These are phyloP conservation scores for Dryoscopus gambensis DNA, from an alignment of 2,113 vertebrate genomes.

Conservation along the genomic window DNA sequence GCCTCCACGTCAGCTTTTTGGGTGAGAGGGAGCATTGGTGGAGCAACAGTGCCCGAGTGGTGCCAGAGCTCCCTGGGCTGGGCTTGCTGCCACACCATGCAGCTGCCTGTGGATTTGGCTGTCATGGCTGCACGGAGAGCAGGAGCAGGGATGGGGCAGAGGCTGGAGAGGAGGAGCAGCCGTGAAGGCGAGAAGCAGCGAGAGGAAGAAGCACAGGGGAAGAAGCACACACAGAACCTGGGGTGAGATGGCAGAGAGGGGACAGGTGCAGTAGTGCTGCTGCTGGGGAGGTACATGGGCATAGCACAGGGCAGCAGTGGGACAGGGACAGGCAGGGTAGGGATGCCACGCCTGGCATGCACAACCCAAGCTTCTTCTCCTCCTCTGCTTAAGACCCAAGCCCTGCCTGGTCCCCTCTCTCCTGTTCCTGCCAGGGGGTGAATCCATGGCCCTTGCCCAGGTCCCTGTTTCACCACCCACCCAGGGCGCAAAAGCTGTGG, in stretches of 20 bases:
- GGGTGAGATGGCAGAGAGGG: not conserved
- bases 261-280: not conserved
- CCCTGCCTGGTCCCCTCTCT: not conserved
- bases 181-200: rapidly evolving
- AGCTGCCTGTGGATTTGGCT: not conserved
- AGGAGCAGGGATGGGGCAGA: not conserved
- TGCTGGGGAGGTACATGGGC: not conserved
- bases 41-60: not conserved
- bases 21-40: not conserved
- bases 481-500: rapidly evolving
- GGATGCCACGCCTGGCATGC: rapidly evolving
- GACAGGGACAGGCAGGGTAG: not conserved
- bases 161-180: not conserved
- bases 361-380: not conserved
- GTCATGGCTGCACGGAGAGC: not conserved
- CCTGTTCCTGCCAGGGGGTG: not conserved
- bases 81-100: not conserved
- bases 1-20: not conserved
- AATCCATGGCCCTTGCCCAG: not conserved
- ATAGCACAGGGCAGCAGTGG: not conserved
- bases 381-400: not conserved
- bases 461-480: not conserved
- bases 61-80: not conserved
- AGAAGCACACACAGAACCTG: not conserved
- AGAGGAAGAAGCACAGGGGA: not conserved